phyloP scores from a whole-genome alignment of 1,140 invertebrate genomes.

The Drosophila parvula region DNA sequence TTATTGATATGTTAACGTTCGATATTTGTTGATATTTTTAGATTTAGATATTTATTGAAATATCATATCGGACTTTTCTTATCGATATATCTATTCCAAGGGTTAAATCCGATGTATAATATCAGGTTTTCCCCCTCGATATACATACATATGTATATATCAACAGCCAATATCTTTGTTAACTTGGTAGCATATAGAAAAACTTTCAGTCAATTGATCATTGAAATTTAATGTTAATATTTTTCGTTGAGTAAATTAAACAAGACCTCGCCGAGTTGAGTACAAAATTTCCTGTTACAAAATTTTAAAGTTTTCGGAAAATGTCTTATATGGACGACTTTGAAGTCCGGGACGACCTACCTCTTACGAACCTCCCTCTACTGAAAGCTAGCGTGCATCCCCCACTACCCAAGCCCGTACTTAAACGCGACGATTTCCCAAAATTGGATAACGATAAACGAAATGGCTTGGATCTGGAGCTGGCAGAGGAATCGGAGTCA shows the following conservation, averaged over 20 bases:
- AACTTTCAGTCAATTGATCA: neutral
- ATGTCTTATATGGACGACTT: constrained; percentile 9
- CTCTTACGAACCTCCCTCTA: neutral
- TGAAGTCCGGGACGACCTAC: neutral
- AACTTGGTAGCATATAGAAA: neutral
- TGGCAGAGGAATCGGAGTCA: neutral
- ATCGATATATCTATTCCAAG: too few relatives aligned
- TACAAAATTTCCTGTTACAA: neutral
- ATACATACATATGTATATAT: neutral
- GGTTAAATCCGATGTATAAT: too few relatives aligned
- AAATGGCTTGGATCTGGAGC: constrained; percentile 37
- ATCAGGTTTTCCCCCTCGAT: neutral
- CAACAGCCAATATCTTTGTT: too few relatives aligned
- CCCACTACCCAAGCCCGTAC: neutral
- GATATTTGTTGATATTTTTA: too few relatives aligned
- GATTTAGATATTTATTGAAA: too few relatives aligned
- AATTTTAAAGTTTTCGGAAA: neutral
- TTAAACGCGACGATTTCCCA: neutral
- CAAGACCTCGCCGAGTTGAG: neutral
- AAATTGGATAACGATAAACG: constrained; percentile 28
- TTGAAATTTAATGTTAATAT: neutral
- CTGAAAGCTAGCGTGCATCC: constrained; percentile 33
- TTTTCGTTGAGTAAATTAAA: neutral
- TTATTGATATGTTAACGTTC: too few relatives aligned
- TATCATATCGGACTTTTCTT: too few relatives aligned